Conservation (phyloP, 2,797 vertebrate species). For the Acestrorhynchus altus region DNA sequence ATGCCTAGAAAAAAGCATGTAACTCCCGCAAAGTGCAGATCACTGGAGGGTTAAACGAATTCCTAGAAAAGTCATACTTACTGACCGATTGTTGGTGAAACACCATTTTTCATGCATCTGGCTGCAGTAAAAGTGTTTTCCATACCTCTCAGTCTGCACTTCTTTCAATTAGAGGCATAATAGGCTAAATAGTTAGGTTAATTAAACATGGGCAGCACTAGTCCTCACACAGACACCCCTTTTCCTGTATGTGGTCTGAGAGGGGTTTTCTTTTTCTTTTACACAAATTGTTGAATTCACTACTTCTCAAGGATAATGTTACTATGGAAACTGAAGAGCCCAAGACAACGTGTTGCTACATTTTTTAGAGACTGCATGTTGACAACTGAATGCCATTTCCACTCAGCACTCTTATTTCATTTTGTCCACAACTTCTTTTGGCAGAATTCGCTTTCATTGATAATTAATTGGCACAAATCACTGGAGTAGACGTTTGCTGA, state of each 20-base stretch:
- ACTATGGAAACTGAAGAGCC: conserved; percentile 52
- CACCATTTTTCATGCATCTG: neutral
- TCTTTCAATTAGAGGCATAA: neutral
- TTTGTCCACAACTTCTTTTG: neutral
- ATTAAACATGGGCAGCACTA: neutral
- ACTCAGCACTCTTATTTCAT: neutral
- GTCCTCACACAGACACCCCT: neutral
- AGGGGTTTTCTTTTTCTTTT: neutral
- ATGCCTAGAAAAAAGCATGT: no score
- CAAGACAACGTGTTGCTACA: conserved; percentile 24
- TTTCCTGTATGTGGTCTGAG: conserved; percentile 18
- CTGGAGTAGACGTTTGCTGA: neutral
- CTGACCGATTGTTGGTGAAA: neutral
- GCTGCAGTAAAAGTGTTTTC: neutral
- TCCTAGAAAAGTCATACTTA: neutral
- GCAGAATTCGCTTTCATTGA: neutral
- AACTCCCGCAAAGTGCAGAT: no score
- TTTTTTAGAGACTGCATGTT: conserved; percentile 26
- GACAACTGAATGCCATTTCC: conserved; percentile 24
- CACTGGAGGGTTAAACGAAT: neutral
- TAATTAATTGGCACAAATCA: neutral
- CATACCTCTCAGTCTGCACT: neutral
- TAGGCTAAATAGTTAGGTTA: neutral
- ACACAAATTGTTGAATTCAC: conserved; percentile 27
- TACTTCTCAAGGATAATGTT: conserved; percentile 38